Conservation (phyloP, 2,113 vertebrate genomes). For the Lagopus leucura region DNA sequence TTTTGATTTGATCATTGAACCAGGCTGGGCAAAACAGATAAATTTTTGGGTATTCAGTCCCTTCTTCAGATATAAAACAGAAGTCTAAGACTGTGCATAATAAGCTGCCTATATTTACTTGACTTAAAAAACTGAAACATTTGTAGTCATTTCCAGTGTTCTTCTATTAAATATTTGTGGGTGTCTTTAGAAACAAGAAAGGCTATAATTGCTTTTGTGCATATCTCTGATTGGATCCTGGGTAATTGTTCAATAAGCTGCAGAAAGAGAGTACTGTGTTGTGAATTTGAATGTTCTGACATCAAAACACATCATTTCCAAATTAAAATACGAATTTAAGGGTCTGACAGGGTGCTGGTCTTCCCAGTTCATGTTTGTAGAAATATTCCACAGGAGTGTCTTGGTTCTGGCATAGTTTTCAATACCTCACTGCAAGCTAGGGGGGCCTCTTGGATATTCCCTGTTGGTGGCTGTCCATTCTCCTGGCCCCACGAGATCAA, state of each 20-base stretch:
- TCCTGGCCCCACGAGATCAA: neutral
- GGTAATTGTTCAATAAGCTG: neutral
- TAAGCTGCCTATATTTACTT: neutral
- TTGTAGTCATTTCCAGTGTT: neutral
- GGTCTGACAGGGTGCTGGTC: neutral
- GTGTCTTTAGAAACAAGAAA: neutral
- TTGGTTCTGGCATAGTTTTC: neutral
- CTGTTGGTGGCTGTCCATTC: neutral
- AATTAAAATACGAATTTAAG: neutral
- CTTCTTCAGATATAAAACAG: neutral
- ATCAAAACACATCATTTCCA: neutral
- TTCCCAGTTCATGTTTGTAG: neutral
- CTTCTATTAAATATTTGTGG: neutral
- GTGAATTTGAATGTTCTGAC: neutral
- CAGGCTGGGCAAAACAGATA: neutral
- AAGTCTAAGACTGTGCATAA: neutral
- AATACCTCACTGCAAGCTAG: neutral
- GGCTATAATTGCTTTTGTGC: accelerated
- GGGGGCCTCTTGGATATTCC: neutral
- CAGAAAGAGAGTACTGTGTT: neutral
- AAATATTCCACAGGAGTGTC: neutral
- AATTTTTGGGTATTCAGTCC: neutral
- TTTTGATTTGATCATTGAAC: neutral
- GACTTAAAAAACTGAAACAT: neutral
- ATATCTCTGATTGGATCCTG: neutral